Base-by-base conservation (phyloP, 2,888 invertebrate species). In the Brachypalpus laphriformis region DNA sequence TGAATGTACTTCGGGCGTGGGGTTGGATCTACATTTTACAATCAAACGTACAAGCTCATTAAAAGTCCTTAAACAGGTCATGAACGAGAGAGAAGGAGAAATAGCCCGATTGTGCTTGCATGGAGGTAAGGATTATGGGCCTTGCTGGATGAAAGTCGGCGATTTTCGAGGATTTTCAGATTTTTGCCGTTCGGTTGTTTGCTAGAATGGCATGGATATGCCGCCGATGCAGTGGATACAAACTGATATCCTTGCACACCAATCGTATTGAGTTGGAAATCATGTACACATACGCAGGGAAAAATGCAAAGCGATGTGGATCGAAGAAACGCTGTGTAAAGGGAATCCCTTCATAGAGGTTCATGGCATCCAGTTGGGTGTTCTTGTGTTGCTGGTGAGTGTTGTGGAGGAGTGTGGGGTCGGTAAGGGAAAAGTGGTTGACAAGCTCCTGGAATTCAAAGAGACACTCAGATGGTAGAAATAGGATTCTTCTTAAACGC, bases 41-140 rank as follows among this genome's bases (percentile, higher is more conserved):
- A 63, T 70, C 70, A 49, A 49, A 76, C 18, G 70, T 78, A 78
- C 66, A 82, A 66, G 78, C 66, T 82, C 72, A 72, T 82, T 82
- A 78, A 78, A 68, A 63, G 72, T 61, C 72, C 66, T 72, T 72
- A 74, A 78, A 34, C 61, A 82, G 72, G 28, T 66, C 37, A 37
- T 22, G 20, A 45, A 22, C 3, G 14, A 28, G 28, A 14, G n/a
- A 28, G 16, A 14, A 3, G 3, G 14, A 31, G 8, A 7, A 0
- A 16, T n/a, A 9, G 31, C 7, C 25, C 5, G 0, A 18, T 7
- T 28, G 45, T 28, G 28, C 28, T 51, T 37, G 14, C 22, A 42
- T 22, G 25, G 47, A 25, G 37, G 22, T 20, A 51, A 56, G 61
- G 77, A 61, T 61, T 70, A 61, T 9, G 31, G 45, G 11, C 22